A percentile compares a stretch with the other conserved stretches of the same genome.
phyloP scores from a whole-genome alignment of 2,113 vertebrate species.

The Triplophysa rosa region DNA sequence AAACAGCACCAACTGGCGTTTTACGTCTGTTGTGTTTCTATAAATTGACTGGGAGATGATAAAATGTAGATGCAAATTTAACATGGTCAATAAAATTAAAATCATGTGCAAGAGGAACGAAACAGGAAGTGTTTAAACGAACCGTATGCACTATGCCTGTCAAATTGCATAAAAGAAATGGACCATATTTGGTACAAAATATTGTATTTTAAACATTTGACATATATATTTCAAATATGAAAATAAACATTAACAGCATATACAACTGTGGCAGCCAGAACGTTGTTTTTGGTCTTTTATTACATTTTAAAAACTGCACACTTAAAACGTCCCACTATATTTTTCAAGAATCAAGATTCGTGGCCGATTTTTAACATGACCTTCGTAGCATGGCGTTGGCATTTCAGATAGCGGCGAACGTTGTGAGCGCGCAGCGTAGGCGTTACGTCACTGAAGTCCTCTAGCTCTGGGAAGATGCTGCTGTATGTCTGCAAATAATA shows the following conservation, averaged over 20 bases:
- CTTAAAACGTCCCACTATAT: neutral
- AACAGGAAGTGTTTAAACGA: neutral
- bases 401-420: conserved; percentile 57
- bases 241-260: too few relatives aligned
- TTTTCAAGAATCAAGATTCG: neutral
- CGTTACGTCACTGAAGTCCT: conserved; percentile 79
- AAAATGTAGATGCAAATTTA: neutral
- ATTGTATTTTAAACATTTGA: neutral
- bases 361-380: neutral
- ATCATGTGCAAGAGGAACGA: too few relatives aligned
- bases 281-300: too few relatives aligned
- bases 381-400: conserved; percentile 51
- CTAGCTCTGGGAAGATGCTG: conserved; percentile 73
- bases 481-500: conserved; percentile 65
- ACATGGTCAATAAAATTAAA: neutral
- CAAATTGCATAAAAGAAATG: neutral
- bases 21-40: conserved; percentile 10
- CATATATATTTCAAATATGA: too few relatives aligned
- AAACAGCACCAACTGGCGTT: conserved; percentile 4
- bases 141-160: neutral
- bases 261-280: too few relatives aligned
- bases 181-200: neutral
- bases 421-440: conserved; percentile 68
- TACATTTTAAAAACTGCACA: neutral
- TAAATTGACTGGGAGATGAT: conserved; percentile 2